These are phyloP conservation scores for Zaprionus africanus DNA, from an alignment of 1,140 invertebrate species.

Conservation along the genomic window DNA sequence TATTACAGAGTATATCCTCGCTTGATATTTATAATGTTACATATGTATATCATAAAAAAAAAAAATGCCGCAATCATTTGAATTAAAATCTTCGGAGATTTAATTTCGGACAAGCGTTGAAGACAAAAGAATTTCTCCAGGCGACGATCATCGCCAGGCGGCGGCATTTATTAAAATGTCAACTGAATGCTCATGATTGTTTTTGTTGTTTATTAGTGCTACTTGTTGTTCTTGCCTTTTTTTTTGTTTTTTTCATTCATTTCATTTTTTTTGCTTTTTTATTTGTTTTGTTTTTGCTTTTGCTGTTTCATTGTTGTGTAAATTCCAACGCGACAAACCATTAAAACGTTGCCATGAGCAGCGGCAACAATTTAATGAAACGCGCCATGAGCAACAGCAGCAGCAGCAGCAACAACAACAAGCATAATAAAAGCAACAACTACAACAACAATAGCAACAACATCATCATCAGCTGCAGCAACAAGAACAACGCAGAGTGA, in stretches of 20 bases:
- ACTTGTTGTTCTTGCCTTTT: slow-evolving; percentile 13
- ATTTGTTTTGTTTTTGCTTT: slow-evolving; percentile 27
- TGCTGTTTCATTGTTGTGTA: slow-evolving; percentile 57
- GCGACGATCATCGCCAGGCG: slow-evolving; percentile 32
- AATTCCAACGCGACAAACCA: slow-evolving; percentile 78
- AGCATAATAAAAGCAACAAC: slow-evolving; percentile 28
- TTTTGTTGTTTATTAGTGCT: slow-evolving; percentile 52
- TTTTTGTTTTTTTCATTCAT: slow-evolving; percentile 18
- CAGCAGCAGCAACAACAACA: slow-evolving; percentile 29
- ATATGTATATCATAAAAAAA: not conserved
- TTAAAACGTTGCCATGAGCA: slow-evolving; percentile 66
- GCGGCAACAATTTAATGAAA: slow-evolving; percentile 4
- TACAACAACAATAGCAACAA: slow-evolving; percentile 34
- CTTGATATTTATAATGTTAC: not conserved
- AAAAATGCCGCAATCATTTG: slow-evolving; percentile 22
- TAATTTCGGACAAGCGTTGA: slow-evolving; percentile 28
- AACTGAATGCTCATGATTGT: slow-evolving; percentile 66
- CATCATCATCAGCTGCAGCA: slow-evolving; percentile 16
- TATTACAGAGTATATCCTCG: not conserved
- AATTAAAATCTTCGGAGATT: slow-evolving; percentile 31
- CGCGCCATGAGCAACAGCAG: too few species aligned
- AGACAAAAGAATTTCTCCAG: slow-evolving; percentile 31
- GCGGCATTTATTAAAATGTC: slow-evolving; percentile 77
- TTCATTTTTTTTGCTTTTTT: slow-evolving; percentile 10
- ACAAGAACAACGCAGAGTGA: slow-evolving; percentile 39